Conservation (phyloP, 2,888 invertebrate species). For the Eristalis tenax region DNA sequence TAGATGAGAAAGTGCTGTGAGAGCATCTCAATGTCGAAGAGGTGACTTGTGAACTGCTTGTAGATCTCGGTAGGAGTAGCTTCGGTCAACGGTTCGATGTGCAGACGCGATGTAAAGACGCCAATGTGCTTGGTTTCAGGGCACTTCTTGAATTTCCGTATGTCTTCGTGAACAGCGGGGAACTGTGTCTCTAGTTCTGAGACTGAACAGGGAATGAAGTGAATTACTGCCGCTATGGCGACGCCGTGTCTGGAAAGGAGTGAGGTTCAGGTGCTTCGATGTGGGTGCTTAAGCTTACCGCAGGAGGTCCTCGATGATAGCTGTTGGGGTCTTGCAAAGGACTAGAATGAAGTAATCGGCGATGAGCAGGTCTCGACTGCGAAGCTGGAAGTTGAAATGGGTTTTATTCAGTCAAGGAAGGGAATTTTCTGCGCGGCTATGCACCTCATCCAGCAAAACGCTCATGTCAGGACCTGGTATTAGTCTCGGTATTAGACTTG, state of each 20-base stretch:
- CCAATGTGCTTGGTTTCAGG: constrained; percentile 75
- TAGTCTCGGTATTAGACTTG: neutral
- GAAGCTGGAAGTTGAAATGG: neutral
- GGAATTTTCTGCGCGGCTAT: neutral
- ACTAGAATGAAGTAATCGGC: neutral
- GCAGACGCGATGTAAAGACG: constrained; percentile 66
- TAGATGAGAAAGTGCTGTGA: constrained; percentile 75
- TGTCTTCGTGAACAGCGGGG: constrained; percentile 71
- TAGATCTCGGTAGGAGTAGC: constrained; percentile 72
- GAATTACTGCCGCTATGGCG: constrained; percentile 73
- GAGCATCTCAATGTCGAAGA: constrained; percentile 77
- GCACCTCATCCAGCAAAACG: neutral
- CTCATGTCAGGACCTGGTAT: neutral
- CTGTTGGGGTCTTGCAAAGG: neutral
- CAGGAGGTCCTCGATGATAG: neutral
- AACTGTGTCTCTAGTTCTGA: constrained; percentile 70
- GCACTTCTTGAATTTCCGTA: constrained; percentile 73
- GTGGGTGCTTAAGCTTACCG: neutral
- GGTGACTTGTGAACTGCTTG: constrained; percentile 76
- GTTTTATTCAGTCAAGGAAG: neutral
- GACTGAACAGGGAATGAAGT: constrained; percentile 76
- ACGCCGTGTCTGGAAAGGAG: neutral
- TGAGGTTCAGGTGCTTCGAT: neutral
- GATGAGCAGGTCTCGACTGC: neutral
- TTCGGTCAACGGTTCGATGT: constrained; percentile 18